Conservation (phyloP, 2,888 invertebrate genomes). For the Cerastoderma edule region DNA sequence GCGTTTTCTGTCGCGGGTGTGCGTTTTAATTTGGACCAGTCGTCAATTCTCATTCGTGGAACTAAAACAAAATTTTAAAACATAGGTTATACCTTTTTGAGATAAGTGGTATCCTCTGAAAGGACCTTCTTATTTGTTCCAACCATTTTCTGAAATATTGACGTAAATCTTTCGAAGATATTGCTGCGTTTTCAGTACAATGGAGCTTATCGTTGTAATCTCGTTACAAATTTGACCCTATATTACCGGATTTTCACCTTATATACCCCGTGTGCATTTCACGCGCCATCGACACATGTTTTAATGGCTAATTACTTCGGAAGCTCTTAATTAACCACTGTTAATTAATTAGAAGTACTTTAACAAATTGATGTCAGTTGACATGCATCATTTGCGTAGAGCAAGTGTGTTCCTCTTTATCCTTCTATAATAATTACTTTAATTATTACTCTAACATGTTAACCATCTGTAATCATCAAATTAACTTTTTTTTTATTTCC, state of each 20-base stretch:
- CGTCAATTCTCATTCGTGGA: background rate
- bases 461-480: no score
- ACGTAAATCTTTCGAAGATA: no score
- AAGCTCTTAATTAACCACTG: slow-evolving; percentile 10
- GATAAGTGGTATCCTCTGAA: background rate
- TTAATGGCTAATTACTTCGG: background rate
- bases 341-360: no score
- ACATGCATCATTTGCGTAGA: slow-evolving; percentile 7
- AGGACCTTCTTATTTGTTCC: background rate
- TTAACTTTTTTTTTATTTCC: no score
- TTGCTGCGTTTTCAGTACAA: no score
- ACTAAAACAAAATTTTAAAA: background rate
- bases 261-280: background rate
- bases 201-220: no score
- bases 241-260: background rate
- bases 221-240: no score
- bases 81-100: background rate
- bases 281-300: slow-evolving; percentile 1
- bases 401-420: background rate
- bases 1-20: background rate
- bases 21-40: background rate
- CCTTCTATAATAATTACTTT: no score
- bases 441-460: no score
- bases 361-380: slow-evolving; percentile 6
- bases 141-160: slow-evolving; percentile 1